phyloP scores from a whole-genome alignment of 2,113 vertebrate genomes.

The Bungarus multicinctus region DNA sequence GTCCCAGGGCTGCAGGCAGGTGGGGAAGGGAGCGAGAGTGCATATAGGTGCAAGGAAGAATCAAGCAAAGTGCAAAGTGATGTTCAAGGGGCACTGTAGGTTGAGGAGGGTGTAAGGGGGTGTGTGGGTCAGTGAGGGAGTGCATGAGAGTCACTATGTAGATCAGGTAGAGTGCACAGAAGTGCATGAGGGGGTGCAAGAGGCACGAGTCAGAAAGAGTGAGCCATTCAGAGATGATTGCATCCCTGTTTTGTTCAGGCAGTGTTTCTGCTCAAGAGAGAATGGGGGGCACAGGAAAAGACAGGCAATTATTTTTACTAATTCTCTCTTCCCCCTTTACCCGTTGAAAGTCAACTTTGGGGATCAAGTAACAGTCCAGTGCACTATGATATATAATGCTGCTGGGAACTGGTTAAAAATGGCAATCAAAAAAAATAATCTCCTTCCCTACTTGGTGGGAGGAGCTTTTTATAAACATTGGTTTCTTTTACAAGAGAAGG shows the following conservation, averaged over 20 bases:
- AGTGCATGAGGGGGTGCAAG: background rate
- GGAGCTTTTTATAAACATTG: background rate
- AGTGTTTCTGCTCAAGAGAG: background rate
- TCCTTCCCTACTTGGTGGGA: background rate
- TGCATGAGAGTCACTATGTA: background rate
- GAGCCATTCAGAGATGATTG: background rate
- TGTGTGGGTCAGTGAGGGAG: background rate
- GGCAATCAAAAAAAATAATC: background rate
- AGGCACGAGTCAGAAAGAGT: background rate
- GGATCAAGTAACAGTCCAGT: background rate
- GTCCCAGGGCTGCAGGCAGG: background rate
- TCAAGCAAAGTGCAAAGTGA: background rate
- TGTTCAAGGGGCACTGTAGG: background rate
- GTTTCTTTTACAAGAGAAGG: background rate
- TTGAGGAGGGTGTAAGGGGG: background rate
- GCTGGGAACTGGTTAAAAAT: background rate
- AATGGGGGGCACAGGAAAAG: background rate
- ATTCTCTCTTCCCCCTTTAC: background rate
- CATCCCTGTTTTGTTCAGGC: background rate
- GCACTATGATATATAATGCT: background rate
- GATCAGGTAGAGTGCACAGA: background rate
- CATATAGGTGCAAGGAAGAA: background rate
- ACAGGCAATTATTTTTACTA: background rate
- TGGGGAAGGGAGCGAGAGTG: background rate
- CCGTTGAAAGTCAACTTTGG: background rate